These are phyloP conservation scores for Thysanoteuthis rhombus DNA, from an alignment of 2,888 invertebrate genomes.

Conservation along the genomic window DNA sequence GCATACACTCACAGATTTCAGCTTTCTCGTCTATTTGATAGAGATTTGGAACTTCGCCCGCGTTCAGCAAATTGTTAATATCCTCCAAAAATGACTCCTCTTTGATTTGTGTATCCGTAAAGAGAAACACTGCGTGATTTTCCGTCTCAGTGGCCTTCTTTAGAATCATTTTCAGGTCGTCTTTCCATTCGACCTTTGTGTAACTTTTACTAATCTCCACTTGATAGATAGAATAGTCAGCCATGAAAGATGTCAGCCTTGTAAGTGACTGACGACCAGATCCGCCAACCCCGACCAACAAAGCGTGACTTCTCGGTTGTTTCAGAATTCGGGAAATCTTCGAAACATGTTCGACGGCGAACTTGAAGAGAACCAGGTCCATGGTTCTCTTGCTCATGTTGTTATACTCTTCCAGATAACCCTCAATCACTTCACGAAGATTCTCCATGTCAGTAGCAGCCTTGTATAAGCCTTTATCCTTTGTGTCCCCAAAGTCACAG, in stretches of 20 bases:
- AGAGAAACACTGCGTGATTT: constrained; percentile 87
- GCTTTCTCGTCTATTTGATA: constrained; percentile 84
- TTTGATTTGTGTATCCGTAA: constrained; percentile 91
- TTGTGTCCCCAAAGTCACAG: constrained; percentile 94
- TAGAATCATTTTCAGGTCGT: constrained; percentile 86
- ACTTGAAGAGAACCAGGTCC: constrained; percentile 84
- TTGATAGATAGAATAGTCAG: constrained; percentile 89
- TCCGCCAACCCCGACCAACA: constrained; percentile 91
- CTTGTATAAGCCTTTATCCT: constrained; percentile 86
- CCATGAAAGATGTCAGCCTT: constrained; percentile 87
- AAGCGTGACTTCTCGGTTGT: constrained; percentile 89
- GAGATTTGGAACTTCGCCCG: constrained; percentile 91
- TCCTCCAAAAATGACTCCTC: constrained; percentile 91
- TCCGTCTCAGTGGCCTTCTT: constrained; percentile 86
- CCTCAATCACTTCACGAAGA: constrained; percentile 84
- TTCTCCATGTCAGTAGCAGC: constrained; percentile 87
- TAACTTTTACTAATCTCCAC: constrained; percentile 91
- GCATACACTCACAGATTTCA: constrained; percentile 92
- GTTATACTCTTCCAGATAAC: constrained; percentile 89
- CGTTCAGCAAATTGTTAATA: constrained; percentile 86
- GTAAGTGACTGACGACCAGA: constrained; percentile 92
- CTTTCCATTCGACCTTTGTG: constrained; percentile 86
- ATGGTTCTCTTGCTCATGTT: constrained; percentile 96
- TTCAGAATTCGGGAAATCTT: constrained; percentile 80
- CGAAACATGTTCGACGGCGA: constrained; percentile 70